These are phyloP conservation scores for Euglossa dilemma DNA, from an alignment of 1,140 invertebrate genomes.

Conservation along the genomic window DNA sequence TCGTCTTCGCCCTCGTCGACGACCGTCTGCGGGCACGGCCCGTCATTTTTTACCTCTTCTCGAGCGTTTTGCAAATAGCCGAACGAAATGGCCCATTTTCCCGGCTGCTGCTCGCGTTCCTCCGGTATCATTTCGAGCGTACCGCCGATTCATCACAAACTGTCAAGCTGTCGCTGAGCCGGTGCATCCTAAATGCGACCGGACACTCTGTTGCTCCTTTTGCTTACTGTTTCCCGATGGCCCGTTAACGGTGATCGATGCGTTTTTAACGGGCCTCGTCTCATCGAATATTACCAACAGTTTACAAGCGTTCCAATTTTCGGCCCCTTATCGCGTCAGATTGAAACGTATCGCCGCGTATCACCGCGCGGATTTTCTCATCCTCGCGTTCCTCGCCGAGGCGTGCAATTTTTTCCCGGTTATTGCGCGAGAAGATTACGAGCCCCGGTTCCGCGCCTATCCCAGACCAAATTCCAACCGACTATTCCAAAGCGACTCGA, in stretches of 20 bases:
- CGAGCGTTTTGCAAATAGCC: slow-evolving; percentile 23
- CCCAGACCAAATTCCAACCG: no score
- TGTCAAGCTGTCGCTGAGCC: slow-evolving; percentile 20
- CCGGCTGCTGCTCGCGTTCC: background rate
- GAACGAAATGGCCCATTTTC: slow-evolving; percentile 38
- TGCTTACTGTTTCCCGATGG: slow-evolving; percentile 21
- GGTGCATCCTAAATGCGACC: slow-evolving; percentile 40
- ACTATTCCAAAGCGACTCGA: no score
- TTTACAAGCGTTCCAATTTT: slow-evolving; percentile 33
- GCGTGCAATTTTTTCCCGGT: no score
- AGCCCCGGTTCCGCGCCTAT: no score
- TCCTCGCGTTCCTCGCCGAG: background rate
- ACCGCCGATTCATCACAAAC: slow-evolving; percentile 45
- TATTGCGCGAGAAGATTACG: no score
- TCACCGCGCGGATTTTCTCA: no score
- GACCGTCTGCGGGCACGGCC: no score
- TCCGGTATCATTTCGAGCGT: slow-evolving; percentile 14
- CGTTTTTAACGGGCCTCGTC: slow-evolving; percentile 43
- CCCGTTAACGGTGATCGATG: slow-evolving; percentile 45
- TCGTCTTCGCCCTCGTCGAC: background rate
- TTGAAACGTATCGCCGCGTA: background rate
- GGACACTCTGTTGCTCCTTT: slow-evolving; percentile 38
- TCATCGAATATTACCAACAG: slow-evolving; percentile 27
- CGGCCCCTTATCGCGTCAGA: background rate
- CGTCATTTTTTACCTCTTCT: background rate